Evolutionary conservation across 1,140 invertebrate species (phyloP).

Genomic region (Eriocheir sinensis): DNA sequence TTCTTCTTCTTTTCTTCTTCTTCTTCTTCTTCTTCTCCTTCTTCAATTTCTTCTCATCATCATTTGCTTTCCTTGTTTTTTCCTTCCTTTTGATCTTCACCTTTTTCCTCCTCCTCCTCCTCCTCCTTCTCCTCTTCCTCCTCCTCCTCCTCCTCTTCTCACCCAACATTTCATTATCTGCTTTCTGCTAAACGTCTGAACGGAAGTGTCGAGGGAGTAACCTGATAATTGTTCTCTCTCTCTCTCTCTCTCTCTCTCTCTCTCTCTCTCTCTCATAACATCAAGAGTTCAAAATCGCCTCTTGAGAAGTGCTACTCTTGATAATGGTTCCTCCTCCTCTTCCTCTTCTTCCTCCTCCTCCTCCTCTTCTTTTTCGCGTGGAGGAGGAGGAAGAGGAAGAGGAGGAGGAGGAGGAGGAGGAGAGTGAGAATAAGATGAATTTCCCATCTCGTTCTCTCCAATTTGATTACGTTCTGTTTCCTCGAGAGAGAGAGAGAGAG

Average conservation of each 20-base stretch:
- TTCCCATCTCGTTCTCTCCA: background rate
- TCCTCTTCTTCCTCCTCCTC: constrained; percentile 19
- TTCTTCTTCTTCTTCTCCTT: background rate
- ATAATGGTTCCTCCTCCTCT: background rate
- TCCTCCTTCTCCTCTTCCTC: background rate
- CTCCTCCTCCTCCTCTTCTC: background rate
- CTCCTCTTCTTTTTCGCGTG: background rate
- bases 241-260: background rate
- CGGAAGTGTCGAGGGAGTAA: background rate
- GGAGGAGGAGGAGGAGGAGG: constrained; percentile 1
- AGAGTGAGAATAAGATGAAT: constrained; percentile 16
- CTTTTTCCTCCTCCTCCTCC: background rate
- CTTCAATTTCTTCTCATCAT: no score
- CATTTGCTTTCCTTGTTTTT: no score
- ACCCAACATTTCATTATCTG: background rate
- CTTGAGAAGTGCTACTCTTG: background rate
- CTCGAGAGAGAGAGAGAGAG: constrained; percentile 5
- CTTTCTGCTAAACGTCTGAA: background rate
- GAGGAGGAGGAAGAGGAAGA: background rate
- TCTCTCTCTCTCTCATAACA: background rate
- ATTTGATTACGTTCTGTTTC: constrained; percentile 25
- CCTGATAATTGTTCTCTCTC: constrained; percentile 6
- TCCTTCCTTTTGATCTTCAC: no score
- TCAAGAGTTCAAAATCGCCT: constrained; percentile 13
- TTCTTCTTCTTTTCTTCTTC: background rate